phyloP scores from a whole-genome alignment of 2,797 vertebrate genomes.

The Sebastes hopkinsi region DNA sequence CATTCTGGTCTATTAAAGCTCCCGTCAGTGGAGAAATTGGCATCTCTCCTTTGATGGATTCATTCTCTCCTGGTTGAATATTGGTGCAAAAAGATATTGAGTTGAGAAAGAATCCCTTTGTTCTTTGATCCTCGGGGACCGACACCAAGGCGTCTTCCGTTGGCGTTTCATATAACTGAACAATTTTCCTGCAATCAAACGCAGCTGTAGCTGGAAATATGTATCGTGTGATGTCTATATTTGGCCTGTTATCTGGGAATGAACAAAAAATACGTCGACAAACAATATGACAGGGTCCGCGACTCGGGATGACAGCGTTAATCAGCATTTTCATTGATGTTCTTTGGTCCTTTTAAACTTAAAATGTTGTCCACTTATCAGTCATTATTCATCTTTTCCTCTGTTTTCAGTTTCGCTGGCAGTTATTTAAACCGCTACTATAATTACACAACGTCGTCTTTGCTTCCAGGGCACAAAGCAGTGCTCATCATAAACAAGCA shows the following conservation, averaged over 20 bases:
- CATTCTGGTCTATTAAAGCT: constrained; percentile 22
- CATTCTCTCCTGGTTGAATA: constrained; percentile 28
- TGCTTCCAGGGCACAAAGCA: constrained; percentile 30
- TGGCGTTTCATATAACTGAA: constrained; percentile 18
- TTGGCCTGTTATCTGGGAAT: constrained; percentile 10
- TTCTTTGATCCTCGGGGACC: constrained; percentile 35
- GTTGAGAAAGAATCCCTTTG: constrained; percentile 19
- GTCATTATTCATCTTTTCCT: constrained; percentile 24
- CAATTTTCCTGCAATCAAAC: constrained; percentile 35
- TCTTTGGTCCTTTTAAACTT: background rate
- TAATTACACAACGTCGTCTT: constrained; percentile 31
- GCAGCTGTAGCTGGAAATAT: constrained; percentile 30
- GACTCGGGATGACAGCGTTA: constrained; percentile 19
- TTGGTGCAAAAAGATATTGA: constrained; percentile 10
- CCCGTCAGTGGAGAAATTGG: constrained; percentile 21
- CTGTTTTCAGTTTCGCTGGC: constrained; percentile 22
- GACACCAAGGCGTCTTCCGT: constrained; percentile 14
- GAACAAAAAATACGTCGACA: constrained; percentile 25
- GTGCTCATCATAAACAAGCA: constrained; percentile 34
- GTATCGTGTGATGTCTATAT: constrained; percentile 33
- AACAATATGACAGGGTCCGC: constrained; percentile 14
- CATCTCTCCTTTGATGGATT: constrained; percentile 12
- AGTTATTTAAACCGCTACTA: constrained; percentile 1
- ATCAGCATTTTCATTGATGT: constrained; percentile 30
- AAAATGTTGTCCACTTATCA: constrained; percentile 26